Percentiles rank a stretch among this genome's conserved stretches.
These are phyloP conservation scores for Umimayanthus kanabou DNA, from an alignment of 92 coral and sea anemone genomes.

Conservation along the genomic window DNA sequence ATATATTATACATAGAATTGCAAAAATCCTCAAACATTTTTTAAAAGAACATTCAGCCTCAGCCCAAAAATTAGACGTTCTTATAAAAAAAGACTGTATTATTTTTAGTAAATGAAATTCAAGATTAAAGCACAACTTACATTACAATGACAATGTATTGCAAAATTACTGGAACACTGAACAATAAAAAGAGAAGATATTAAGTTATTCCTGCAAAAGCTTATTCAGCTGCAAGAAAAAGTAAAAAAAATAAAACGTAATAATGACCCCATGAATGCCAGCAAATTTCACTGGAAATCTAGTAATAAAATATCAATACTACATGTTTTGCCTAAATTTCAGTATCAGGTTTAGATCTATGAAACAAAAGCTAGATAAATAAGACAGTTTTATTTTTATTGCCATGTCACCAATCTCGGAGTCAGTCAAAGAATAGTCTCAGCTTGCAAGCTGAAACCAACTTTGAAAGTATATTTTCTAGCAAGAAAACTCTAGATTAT, in stretches of 20 bases:
- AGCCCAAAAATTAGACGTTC: too few species aligned
- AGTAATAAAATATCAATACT: too few species aligned
- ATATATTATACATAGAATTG: too few species aligned
- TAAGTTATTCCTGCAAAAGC: not conserved
- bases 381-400: not conserved
- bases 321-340: not conserved
- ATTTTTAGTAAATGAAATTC: not conserved
- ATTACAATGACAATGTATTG: not conserved
- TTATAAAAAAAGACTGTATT: too few species aligned
- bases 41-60: not conserved
- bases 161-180: not conserved
- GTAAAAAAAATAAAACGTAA: not conserved
- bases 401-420: constrained; percentile 23
- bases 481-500: not conserved
- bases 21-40: too few species aligned
- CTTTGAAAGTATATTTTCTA: not conserved
- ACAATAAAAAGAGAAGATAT: not conserved
- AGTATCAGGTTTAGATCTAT: not conserved
- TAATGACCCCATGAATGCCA: not conserved
- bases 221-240: constrained; percentile 1
- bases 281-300: too few species aligned
- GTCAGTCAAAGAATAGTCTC: not conserved
- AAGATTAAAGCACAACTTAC: not conserved
- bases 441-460: constrained; percentile 17
- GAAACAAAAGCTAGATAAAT: not conserved